Evolutionary conservation across 1,140 invertebrate genomes (phyloP), one percentile per base, ranked within the genome.

Genomic region (Heliconius melpomene): DNA sequence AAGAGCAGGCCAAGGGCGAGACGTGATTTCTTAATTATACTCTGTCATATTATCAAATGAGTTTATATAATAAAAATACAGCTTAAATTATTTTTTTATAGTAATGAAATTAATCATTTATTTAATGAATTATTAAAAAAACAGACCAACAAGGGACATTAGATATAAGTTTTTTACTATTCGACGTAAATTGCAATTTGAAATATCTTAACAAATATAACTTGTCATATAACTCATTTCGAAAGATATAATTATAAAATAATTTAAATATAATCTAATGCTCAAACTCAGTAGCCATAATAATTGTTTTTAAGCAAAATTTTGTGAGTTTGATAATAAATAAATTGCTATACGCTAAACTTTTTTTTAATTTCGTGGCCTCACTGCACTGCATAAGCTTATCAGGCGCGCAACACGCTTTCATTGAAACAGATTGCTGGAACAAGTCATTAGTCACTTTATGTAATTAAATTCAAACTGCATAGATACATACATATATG

Each of bases 381-480:
- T 66, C 9, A 57, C 26, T 7, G 6, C n/a, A 66, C 57, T 7
- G 6, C 60, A 66, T 66, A 29, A 66, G 23, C 60, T 66, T 66
- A 66, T 66, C 60, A 66, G 23, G n/a, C 54, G n/a, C 50, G 9
- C 54, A n/a, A 66, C 23, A 66, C 60, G 60, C 23, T 66, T 29
- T 16, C 26, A 66, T 66, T 66, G 60, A 3, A 66, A 66, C 60
- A 66, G 60, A 66, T 66, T 66, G 60, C 60, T 66, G 60, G 60
- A 66, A 66, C 60, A 26, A 66, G 23, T 66, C 60, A 29, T 66
- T 66, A 66, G 60, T 26, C 60, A 66, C 1, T 66, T 9, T 3
- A 13, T 66, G 23, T 66, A 29, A 66, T 66, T 66, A 13, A 66
- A 66, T 66, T 66, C 57, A 66, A 66, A 66, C 54, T 60, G n/a